phyloP scores from a whole-genome alignment of 2,888 invertebrate species.

The Brachyopa scutellaris region DNA sequence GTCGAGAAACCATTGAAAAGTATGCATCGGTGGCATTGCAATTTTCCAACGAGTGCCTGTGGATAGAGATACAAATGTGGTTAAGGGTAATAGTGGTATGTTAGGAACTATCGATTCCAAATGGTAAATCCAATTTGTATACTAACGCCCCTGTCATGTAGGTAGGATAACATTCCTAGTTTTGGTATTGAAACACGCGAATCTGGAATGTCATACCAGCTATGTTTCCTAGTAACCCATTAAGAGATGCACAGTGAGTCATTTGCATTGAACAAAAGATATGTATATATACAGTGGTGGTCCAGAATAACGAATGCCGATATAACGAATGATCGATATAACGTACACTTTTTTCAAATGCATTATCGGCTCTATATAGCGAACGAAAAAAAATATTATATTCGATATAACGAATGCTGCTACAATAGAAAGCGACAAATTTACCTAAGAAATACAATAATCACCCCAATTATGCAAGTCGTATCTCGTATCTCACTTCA shows the following conservation, averaged over 20 bases:
- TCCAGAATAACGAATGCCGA: no score
- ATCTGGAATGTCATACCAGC: conserved; percentile 7
- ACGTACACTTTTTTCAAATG: no score
- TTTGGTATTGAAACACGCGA: conserved; percentile 22
- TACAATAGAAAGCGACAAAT: no score
- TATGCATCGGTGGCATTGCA: not conserved
- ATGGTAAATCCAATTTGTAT: conserved; percentile 47
- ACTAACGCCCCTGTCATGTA: not conserved
- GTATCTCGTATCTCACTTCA: no score
- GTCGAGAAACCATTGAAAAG: conserved; percentile 31
- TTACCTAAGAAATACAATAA: no score
- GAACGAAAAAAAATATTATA: no score
- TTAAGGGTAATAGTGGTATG: not conserved
- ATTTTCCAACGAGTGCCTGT: not conserved
- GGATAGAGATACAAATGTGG: not conserved
- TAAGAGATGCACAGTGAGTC: not conserved
- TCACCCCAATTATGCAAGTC: no score
- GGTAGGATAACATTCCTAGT: conserved; percentile 2
- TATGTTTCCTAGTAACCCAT: not conserved
- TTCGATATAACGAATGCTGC: no score
- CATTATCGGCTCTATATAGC: no score
- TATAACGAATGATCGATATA: no score
- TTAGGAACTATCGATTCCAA: no score
- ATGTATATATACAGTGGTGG: no score
- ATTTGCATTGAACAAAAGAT: not conserved